These are phyloP conservation scores for Antrozous pallidus DNA, from an alignment of 2,797 vertebrate genomes.

Conservation along the genomic window DNA sequence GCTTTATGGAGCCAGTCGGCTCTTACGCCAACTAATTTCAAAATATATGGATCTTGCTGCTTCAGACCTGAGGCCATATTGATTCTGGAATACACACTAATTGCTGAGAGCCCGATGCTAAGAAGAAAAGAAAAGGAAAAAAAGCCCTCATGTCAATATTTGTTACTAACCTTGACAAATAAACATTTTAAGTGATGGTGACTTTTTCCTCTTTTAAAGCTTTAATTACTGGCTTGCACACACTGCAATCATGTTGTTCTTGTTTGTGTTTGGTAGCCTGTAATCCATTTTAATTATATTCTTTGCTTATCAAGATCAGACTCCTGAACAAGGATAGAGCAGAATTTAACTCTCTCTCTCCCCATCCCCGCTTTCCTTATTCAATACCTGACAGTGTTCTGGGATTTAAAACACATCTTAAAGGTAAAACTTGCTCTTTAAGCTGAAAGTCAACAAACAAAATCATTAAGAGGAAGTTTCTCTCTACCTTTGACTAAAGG, in stretches of 20 bases:
- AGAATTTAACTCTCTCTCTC: constrained; percentile 56
- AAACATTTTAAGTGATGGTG: constrained; percentile 66
- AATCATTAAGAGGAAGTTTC: not conserved
- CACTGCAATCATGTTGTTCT: constrained; percentile 75
- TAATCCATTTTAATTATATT: constrained; percentile 77
- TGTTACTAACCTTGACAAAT: constrained; percentile 74
- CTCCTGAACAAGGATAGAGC: constrained; percentile 55
- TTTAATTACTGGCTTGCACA: constrained; percentile 73
- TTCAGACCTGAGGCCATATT: constrained; percentile 61
- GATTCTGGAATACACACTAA: constrained; percentile 59
- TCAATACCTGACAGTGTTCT: constrained; percentile 37
- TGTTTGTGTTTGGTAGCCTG: constrained; percentile 72
- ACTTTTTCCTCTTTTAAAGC: constrained; percentile 73
- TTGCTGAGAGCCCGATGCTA: constrained; percentile 30
- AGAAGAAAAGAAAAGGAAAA: constrained; percentile 49
- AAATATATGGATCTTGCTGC: constrained; percentile 50
- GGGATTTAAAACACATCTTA: constrained; percentile 27
- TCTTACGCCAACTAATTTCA: constrained; percentile 47
- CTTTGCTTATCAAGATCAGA: constrained; percentile 73
- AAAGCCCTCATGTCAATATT: constrained; percentile 69
- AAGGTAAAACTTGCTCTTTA: constrained; percentile 24
- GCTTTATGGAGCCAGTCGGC: constrained; percentile 37
- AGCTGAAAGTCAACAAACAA: not conserved
- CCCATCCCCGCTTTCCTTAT: not conserved
- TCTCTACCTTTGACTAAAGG: not conserved